Base-by-base conservation (phyloP, 2,888 invertebrate genomes). In the Scaeva pyrastri region DNA sequence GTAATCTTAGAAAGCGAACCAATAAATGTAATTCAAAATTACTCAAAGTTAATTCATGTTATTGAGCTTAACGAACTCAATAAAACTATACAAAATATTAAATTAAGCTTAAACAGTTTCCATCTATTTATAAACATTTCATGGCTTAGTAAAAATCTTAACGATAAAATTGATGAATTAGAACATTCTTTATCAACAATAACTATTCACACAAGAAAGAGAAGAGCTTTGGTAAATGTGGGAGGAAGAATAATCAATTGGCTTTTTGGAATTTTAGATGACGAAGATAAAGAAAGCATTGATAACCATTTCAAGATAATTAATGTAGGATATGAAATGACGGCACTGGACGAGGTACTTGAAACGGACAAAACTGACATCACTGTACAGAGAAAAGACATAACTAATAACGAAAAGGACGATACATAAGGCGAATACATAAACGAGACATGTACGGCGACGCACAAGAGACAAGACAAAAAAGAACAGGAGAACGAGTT, bases 251-350 rank as follows among this genome's bases (percentile, higher is more conserved):
- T 50, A 3, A 73, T 81, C 55, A 80, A 77, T 60, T 79, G 76
- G 62, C 12, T 85, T n/a, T 78, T 79, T 72, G 76, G 80, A 68
- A 85, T 55, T 60, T 48, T 71, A 68, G 70, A 85, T 43, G 76
- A 85, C 50, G 68, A 72, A 16, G 78, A 85, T 45, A 70, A 52
- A 68, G 56, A 23, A 26, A 48, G 56, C n/a, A 84, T 84, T 31
- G 62, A 75, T 1, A 58, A 62, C 7, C 74, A 79, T 48, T 74
- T 70, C 0, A 74, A 70, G 21, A 45, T n/a, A 56, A 48, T 77
- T 31, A 71, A n/a, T n/a, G n/a, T n/a, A n/a, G n/a, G n/a, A n/a
- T n/a, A n/a, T n/a, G n/a, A n/a, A n/a, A n/a, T n/a, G n/a, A n/a
- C n/a, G n/a, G n/a, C n/a, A n/a, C n/a, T n/a, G n/a, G n/a, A n/a